Percentiles rank a stretch among this genome's conserved stretches.
Conservation (phyloP, 2,797 vertebrate species). For the Gymnodraco acuticeps region DNA sequence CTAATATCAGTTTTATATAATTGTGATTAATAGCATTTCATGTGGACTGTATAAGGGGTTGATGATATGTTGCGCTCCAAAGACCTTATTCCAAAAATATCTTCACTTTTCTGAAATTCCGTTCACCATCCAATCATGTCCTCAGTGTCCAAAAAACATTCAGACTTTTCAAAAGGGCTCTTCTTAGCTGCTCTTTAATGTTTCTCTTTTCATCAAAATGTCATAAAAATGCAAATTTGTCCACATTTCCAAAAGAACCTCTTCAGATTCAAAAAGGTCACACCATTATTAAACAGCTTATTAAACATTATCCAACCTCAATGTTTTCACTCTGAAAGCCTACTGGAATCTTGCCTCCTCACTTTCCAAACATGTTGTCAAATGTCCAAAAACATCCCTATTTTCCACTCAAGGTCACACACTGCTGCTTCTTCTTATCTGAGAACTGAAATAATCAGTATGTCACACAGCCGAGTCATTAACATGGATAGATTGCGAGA, state of each 20-base stretch:
- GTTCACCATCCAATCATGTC: background rate
- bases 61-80: background rate
- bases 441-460: slow-evolving; percentile 44
- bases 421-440: slow-evolving; percentile 5
- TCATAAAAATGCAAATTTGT: background rate
- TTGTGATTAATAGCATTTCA: background rate
- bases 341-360: background rate
- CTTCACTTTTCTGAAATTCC: background rate
- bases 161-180: background rate
- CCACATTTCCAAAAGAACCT: background rate
- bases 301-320: too few species aligned
- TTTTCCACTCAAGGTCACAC: background rate
- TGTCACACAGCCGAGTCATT: slow-evolving; percentile 65
- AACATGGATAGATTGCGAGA: slow-evolving; percentile 60
- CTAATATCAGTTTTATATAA: too few species aligned
- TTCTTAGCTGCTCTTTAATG: background rate
- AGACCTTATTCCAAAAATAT: background rate
- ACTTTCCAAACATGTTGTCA: background rate
- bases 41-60: too few species aligned
- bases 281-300: background rate
- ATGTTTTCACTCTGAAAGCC: background rate
- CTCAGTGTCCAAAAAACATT: background rate
- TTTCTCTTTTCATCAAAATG: background rate
- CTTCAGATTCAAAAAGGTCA: background rate
- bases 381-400: background rate